Evolutionary conservation across 1,140 invertebrate genomes (phyloP), one percentile per base, ranked within the genome.

Genomic region (Euschistus heros): DNA sequence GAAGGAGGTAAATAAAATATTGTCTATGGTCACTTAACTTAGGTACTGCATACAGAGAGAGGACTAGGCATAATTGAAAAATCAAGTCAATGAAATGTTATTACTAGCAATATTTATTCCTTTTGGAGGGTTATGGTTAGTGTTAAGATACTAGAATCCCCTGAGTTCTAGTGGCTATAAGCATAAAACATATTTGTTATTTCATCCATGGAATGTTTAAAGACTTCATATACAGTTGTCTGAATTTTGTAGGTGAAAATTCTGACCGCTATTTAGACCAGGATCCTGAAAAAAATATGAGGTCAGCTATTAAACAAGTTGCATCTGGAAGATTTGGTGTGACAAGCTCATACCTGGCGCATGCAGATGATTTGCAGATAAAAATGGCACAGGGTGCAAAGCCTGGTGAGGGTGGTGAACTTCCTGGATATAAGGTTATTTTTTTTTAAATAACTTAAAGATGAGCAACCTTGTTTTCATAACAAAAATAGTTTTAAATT

Each of bases 321-420:
- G 97, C 97, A 7, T 97, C 93, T 44, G 97, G 96, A 20, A 82
- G 97, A 61, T 99, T 99, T 80, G 97, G 97, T 20, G 97, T 99
- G 0, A 99, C 95, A 0, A 93, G 93, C 46, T 89, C 94, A 0
- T 99, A 99, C 74, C 76, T 99, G 30, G 93, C 94, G 10, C 91
- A 98, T 79, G 91, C 96, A 17, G 93, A 97, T 76, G 94, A 97
- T 76, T 74, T 97, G 62, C 94, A 97, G 77, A 97, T 97, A 73
- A 97, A 97, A 79, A 97, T 97, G 93, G 94, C 94, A n/a, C 94
- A 97, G 77, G 94, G 94, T 17, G 94, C 94, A 22, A 97, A 97
- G 73, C 94, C 94, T 0, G 94, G 94, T 3, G 93, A 97, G 80
- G 94, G 93, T 50, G 94, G 94, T 24, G 93, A 97, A 78, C 75